Evolutionary conservation across 2,888 invertebrate species (phyloP).

Genomic region (Dendrolimus pini): DNA sequence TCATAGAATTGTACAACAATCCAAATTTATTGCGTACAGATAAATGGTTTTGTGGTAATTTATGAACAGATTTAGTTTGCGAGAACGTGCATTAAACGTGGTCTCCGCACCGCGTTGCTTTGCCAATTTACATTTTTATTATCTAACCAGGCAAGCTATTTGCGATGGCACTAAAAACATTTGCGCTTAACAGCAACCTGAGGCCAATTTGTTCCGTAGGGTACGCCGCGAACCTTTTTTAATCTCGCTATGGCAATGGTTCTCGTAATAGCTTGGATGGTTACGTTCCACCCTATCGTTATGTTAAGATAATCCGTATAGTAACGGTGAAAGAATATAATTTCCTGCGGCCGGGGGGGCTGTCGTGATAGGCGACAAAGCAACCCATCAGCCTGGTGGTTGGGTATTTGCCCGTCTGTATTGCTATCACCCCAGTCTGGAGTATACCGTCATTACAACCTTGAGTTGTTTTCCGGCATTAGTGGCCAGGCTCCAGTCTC

Average conservation of each 20-base stretch:
- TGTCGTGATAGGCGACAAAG: too few species aligned
- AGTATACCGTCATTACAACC: not conserved
- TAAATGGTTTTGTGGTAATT: conserved; percentile 34
- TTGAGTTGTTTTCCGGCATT: not conserved
- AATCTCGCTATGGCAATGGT: too few species aligned
- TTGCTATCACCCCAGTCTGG: not conserved
- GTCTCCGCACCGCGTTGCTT: conserved; percentile 31
- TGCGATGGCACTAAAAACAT: conserved; percentile 23
- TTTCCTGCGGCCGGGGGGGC: too few species aligned
- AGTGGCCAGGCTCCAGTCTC: not conserved
- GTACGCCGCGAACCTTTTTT: too few species aligned
- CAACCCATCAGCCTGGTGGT: not conserved
- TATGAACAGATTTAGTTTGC: conserved; percentile 41
- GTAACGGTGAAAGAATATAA: too few species aligned
- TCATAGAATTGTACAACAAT: conserved; percentile 3
- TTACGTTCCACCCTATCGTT: too few species aligned
- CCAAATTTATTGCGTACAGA: conserved; percentile 33
- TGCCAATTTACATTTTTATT: conserved; percentile 48
- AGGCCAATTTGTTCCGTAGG: too few species aligned
- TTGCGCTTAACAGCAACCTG: not conserved
- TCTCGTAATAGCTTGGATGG: too few species aligned
- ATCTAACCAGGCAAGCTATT: conserved; percentile 21
- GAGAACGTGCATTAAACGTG: conserved; percentile 20
- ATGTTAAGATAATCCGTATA: too few species aligned
- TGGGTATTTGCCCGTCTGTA: not conserved